phyloP scores from a whole-genome alignment of 2,797 vertebrate genomes.

The Sebastes vulpes region DNA sequence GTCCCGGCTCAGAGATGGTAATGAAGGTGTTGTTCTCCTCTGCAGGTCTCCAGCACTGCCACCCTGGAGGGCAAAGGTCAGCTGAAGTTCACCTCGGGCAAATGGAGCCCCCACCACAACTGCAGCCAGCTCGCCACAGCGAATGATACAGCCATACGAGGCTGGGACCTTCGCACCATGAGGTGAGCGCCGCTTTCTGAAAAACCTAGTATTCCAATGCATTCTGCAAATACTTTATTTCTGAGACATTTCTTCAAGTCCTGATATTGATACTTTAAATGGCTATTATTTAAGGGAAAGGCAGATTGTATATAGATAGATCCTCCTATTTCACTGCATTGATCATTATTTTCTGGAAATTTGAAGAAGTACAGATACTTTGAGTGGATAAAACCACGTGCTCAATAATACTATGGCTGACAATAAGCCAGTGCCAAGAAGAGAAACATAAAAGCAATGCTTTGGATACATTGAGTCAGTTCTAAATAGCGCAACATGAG shows the following conservation, averaged over 20 bases:
- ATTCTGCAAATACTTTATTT: neutral
- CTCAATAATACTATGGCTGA: neutral
- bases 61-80: conserved; percentile 97
- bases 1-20: conserved; percentile 9
- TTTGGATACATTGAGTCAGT: neutral
- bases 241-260: neutral
- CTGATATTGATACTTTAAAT: neutral
- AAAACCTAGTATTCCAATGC: neutral
- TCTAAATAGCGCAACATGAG: conserved; percentile 8
- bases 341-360: conserved; percentile 19
- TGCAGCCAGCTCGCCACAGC: conserved; percentile 96
- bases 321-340: conserved; percentile 3
- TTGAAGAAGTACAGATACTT: neutral
- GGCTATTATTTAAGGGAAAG: neutral
- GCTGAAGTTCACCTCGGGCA: conserved; percentile 94
- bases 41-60: conserved; percentile 90
- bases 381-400: conserved; percentile 1
- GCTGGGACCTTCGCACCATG: conserved; percentile 97
- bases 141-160: conserved; percentile 92
- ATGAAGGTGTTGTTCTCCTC: conserved; percentile 13
- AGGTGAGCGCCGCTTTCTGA: conserved; percentile 82
- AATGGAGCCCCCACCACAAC: conserved; percentile 98
- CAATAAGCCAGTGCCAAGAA: conserved; percentile 2
- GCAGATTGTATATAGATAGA: too few relatives aligned
- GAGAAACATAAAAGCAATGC: neutral